Conservation (phyloP, 2,113 vertebrate species). For the Spea bombifrons region DNA sequence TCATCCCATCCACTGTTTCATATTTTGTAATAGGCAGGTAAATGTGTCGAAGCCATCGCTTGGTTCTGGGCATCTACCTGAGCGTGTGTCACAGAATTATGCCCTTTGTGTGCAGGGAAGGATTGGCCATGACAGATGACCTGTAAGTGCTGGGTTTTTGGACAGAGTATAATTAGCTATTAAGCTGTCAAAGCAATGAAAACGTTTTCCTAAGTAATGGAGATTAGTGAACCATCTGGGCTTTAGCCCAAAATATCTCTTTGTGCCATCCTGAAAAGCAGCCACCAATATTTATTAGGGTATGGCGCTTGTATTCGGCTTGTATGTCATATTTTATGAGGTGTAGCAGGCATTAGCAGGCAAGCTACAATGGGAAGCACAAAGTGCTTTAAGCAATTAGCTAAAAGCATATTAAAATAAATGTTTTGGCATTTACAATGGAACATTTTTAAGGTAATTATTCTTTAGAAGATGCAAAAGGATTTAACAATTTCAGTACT, state of each 20-base stretch:
- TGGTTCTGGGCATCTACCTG: no score
- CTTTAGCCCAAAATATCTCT: conserved; percentile 45
- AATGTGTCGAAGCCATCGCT: no score
- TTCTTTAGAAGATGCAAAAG: neutral
- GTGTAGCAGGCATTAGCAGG: conserved; percentile 34
- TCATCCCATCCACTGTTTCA: no score
- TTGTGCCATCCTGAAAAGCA: conserved; percentile 42
- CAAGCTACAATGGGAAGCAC: conserved; percentile 32
- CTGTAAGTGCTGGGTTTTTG: conserved; percentile 41
- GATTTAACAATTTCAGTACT: conserved; percentile 19
- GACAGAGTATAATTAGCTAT: conserved; percentile 47
- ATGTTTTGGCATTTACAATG: conserved; percentile 39
- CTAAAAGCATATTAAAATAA: conserved; percentile 39
- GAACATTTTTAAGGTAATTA: conserved; percentile 29
- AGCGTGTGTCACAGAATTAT: neutral
- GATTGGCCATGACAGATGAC: conserved; percentile 34
- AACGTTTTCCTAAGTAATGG: conserved; percentile 41
- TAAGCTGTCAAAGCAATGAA: conserved; percentile 47
- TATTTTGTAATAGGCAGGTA: no score
- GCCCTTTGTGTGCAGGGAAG: conserved; percentile 5
- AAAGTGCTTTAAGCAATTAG: conserved; percentile 44
- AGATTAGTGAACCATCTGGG: conserved; percentile 44
- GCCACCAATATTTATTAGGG: conserved; percentile 46
- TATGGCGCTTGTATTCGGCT: conserved; percentile 44
- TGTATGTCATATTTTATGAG: conserved; percentile 44